A percentile compares a stretch with the other conserved stretches of the same genome.
Conservation (phyloP, 1,140 invertebrate genomes). For the Trichonephila clavipes region DNA sequence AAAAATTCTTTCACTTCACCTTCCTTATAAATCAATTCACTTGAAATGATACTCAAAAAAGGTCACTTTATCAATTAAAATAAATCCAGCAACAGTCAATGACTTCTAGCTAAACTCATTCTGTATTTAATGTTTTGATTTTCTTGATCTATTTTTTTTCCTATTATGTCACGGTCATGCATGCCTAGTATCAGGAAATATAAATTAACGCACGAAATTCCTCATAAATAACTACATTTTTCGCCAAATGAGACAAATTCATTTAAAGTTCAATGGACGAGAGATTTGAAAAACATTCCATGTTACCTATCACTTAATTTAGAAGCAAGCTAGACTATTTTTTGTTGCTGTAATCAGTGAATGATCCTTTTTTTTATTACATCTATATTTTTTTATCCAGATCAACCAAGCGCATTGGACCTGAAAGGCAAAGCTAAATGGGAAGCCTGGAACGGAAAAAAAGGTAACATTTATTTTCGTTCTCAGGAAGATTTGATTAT, state of each 20-base stretch:
- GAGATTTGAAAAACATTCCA: not conserved
- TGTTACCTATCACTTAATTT: not conserved
- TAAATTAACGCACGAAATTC: not conserved
- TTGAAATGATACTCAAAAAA: too few species aligned
- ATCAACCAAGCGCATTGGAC: slow-evolving; percentile 93
- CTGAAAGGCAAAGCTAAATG: slow-evolving; percentile 98
- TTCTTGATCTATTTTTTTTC: too few species aligned
- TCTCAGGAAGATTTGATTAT: not conserved
- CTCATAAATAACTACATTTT: not conserved
- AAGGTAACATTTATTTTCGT: slow-evolving; percentile 85
- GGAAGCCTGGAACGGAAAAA: slow-evolving; percentile 93
- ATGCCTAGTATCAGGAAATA: not conserved
- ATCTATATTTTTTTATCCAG: slow-evolving; percentile 77
- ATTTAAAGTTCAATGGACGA: not conserved
- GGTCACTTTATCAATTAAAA: too few species aligned
- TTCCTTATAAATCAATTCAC: too few species aligned
- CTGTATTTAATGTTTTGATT: too few species aligned
- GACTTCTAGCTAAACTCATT: too few species aligned
- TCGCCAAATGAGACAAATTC: not conserved
- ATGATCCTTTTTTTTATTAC: not conserved
- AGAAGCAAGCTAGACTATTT: not conserved
- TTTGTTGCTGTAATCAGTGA: slow-evolving; percentile 3
- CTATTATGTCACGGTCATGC: not conserved
- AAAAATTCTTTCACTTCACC: too few species aligned
- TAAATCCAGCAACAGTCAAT: too few species aligned